These are phyloP conservation scores for Nymphalis c-album DNA, from an alignment of 2,888 invertebrate species.

Conservation along the genomic window DNA sequence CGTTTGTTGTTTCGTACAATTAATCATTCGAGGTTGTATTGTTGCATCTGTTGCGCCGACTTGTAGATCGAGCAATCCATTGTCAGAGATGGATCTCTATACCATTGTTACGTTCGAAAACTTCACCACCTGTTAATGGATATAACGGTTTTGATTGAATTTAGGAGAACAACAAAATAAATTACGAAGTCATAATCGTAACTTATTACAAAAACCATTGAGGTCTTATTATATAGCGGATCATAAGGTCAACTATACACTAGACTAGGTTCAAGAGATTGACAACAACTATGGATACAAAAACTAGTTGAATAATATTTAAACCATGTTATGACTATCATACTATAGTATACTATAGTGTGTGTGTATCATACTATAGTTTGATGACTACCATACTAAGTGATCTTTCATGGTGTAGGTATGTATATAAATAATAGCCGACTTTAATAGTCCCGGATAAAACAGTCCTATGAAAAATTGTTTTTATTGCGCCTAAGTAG, in stretches of 20 bases:
- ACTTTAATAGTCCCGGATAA: no score
- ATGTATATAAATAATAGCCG: no score
- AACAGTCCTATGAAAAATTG: no score
- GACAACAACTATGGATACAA: not conserved
- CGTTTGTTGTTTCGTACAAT: constrained; percentile 68
- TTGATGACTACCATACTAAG: no score
- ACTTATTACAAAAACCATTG: not conserved
- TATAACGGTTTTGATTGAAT: constrained; percentile 44
- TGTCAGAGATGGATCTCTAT: constrained; percentile 62
- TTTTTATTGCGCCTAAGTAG: no score
- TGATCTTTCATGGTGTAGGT: not conserved
- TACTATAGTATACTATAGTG: no score
- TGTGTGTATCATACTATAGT: no score
- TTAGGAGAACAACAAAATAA: constrained; percentile 34
- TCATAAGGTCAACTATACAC: constrained; percentile 6
- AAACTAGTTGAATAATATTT: not conserved
- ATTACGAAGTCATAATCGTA: constrained; percentile 16
- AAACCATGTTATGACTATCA: no score
- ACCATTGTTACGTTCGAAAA: constrained; percentile 57
- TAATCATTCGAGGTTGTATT: constrained; percentile 73
- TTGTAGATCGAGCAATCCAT: constrained; percentile 61
- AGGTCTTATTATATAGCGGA: not conserved
- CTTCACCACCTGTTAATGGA: constrained; percentile 69
- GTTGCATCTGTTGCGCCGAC: constrained; percentile 75
- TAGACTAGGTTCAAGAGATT: not conserved